Evolutionary conservation across 1,140 invertebrate genomes (phyloP).

Genomic region (Pseudomyrmex dendroicus): DNA sequence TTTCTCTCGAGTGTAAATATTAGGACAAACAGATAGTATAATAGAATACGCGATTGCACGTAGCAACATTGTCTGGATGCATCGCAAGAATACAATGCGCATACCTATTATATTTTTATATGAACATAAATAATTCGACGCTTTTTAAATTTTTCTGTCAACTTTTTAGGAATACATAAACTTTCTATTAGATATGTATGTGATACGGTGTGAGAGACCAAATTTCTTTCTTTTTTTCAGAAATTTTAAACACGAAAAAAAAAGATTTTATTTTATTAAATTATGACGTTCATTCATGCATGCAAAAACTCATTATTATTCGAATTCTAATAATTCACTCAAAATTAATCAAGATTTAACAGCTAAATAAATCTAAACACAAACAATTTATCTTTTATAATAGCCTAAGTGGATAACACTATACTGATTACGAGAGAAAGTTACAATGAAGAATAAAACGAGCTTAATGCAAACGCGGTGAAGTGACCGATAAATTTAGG

Average conservation of each 20-base stretch:
- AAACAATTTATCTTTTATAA: not conserved
- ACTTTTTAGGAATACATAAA: not conserved
- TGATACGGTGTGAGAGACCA: not conserved
- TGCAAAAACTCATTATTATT: not conserved
- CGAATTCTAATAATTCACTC: not conserved
- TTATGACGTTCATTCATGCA: not conserved
- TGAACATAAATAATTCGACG: not conserved
- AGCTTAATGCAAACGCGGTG: not conserved
- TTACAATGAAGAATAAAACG: not conserved
- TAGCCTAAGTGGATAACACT: not conserved
- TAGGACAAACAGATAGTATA: constrained; percentile 20
- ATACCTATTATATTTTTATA: not conserved
- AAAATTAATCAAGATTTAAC: too few species aligned
- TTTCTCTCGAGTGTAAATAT: constrained; percentile 44
- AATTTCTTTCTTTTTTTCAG: not conserved
- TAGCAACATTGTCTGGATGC: not conserved
- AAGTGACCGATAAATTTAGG: constrained; percentile 23
- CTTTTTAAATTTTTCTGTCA: constrained; percentile 15
- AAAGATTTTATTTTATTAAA: not conserved
- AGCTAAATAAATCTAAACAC: too few species aligned
- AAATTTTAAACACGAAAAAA: not conserved
- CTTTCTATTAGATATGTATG: too few species aligned
- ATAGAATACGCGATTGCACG: constrained; percentile 21
- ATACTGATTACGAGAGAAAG: not conserved
- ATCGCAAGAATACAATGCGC: not conserved